phyloP scores from a whole-genome alignment of 2,888 invertebrate species.

The Drosophila conformis region DNA sequence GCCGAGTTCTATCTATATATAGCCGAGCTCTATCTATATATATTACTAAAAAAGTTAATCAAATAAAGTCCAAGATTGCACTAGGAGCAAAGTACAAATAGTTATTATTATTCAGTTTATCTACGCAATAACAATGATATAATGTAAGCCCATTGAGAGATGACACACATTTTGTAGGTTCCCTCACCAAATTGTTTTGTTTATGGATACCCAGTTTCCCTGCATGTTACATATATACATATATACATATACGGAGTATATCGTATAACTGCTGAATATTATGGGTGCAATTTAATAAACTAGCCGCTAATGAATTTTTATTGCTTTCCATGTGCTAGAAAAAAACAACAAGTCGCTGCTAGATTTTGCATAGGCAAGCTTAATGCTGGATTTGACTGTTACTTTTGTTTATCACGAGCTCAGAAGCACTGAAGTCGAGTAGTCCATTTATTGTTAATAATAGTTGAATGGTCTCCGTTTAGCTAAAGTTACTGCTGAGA shows the following conservation, averaged over 20 bases:
- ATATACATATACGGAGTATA: not conserved
- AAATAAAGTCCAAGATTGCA: not conserved
- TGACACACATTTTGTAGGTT: conserved; percentile 41
- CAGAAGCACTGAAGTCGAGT: conserved; percentile 13
- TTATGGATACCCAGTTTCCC: conserved; percentile 45
- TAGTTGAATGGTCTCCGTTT: conserved; percentile 3
- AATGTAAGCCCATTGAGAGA: conserved; percentile 33
- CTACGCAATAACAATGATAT: conserved; percentile 11
- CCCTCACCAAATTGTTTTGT: conserved; percentile 50
- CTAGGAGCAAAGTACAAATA: not conserved
- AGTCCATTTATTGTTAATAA: conserved; percentile 11
- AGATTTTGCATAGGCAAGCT: conserved; percentile 15
- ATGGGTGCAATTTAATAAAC: conserved; percentile 61
- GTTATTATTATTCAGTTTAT: not conserved
- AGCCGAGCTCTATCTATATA: not conserved
- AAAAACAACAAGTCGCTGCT: not conserved
- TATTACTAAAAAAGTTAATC: not conserved
- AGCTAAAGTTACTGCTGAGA: not conserved
- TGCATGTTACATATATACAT: conserved; percentile 5
- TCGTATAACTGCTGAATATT: conserved; percentile 28
- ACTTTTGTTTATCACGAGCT: conserved; percentile 1
- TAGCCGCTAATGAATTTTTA: conserved; percentile 47
- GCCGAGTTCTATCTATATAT: not conserved
- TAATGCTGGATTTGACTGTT: conserved; percentile 9
- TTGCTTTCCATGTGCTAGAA: conserved; percentile 29